These are phyloP conservation scores for Bos javanicus DNA, from an alignment of 2,113 vertebrate genomes.

Conservation along the genomic window DNA sequence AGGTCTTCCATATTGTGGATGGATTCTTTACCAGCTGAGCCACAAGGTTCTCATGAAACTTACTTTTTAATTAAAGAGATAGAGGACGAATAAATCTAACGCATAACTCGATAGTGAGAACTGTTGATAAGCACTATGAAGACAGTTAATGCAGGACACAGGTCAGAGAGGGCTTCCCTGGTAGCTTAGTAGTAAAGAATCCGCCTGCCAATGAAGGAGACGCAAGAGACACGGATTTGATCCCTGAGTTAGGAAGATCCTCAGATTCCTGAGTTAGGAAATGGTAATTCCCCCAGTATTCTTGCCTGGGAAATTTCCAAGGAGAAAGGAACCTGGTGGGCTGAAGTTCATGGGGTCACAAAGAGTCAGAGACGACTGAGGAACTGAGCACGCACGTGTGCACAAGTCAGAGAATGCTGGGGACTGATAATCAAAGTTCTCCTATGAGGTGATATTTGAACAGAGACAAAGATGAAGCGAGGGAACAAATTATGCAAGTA, in stretches of 20 bases:
- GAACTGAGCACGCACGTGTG: accelerated
- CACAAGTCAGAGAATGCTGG: not conserved
- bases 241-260: not conserved
- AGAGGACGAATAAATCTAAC: not conserved
- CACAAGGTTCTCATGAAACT: not conserved
- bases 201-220: not conserved
- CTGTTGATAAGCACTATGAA: not conserved
- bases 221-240: not conserved
- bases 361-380: not conserved
- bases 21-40: not conserved
- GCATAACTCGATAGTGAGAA: not conserved
- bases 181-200: not conserved
- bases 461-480: not conserved
- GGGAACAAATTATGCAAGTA: not conserved
- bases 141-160: not conserved
- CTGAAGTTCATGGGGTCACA: not conserved
- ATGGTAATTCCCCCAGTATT: not conserved
- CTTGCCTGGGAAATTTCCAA: not conserved
- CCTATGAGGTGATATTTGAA: not conserved
- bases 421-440: not conserved
- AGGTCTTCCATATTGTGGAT: not conserved
- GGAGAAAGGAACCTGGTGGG: not conserved
- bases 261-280: not conserved
- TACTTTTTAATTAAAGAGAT: not conserved
- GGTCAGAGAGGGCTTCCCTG: not conserved